Base-by-base conservation (phyloP, 2,888 invertebrate genomes). In the Stratiomys singularior region DNA sequence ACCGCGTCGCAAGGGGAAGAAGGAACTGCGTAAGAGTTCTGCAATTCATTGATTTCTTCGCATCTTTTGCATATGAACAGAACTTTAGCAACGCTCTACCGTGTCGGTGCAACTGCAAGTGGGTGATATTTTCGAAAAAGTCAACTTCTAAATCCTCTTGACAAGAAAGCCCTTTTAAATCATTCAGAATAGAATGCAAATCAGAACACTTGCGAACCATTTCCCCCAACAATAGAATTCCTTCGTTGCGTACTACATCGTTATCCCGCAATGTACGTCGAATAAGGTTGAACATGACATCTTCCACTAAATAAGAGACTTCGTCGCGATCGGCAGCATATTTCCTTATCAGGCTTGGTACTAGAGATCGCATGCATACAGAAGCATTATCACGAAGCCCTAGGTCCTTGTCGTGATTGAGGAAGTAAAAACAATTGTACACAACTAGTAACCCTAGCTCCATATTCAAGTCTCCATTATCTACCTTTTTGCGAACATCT, bases 91-190 rank as follows among this genome's bases (percentile, higher is more conserved):
- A 85, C 0, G 97, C 98, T 82, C 95, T 90, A 0, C 94, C 93
- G 83, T 95, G 93, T 79, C 97, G 90, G 85, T 97, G 96, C 77
- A 93, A 88, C 88, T 98, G 95, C 64, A 96, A 86, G 88, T 99
- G 98, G 28, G 92, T 91, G 83, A 97, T 92, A 85, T 98, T 98
- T 83, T 96, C 95, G 85, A 97, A 98, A 89, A 99, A 97, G 86
- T 99, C 98, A 0, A 94, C 93, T 86, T 98, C 97, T 9, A 89
- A 85, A 85, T 98, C 96, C 66, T 86, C 88, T 85, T 91, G 90
- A 83, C 93, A 93, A 0, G 91, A 89, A 44, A 94, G 87, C 46
- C 89, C 87, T n/a, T 91, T 88, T 77, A 95, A 87, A 87, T 96
- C 95, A 21, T 89, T 88, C 1, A 96, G 86, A 0, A 95, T 90